phyloP scores from a whole-genome alignment of 2,888 invertebrate genomes.

The Tiliacea aurago region DNA sequence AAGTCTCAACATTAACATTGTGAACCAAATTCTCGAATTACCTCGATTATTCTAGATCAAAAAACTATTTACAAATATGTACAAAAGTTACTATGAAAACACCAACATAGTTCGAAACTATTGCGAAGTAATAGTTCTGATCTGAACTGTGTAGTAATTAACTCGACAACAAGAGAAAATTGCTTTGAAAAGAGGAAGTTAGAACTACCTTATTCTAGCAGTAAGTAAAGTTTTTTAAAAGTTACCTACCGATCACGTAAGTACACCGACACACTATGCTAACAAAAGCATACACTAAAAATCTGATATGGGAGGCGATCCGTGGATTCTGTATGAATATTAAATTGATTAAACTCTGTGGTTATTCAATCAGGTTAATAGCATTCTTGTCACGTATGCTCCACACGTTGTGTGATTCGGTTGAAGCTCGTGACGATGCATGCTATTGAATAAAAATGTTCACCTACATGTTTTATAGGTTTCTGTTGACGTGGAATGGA shows the following conservation, averaged over 20 bases:
- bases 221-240: background rate
- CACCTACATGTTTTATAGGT: background rate
- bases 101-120: background rate
- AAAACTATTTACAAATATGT: background rate
- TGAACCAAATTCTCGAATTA: background rate
- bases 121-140: background rate
- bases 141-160: background rate
- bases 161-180: background rate
- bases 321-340: conserved; percentile 17
- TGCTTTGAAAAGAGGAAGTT: background rate
- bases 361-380: conserved; percentile 22
- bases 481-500: background rate
- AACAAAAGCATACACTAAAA: no score
- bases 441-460: background rate
- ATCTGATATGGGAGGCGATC: background rate
- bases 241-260: no score
- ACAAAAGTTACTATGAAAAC: background rate
- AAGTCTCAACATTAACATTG: background rate
- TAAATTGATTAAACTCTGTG: conserved; percentile 6
- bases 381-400: conserved; percentile 39
- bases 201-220: background rate
- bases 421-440: conserved; percentile 20
- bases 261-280: background rate
- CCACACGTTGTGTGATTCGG: background rate
- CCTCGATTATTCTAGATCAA: background rate